Conservation (phyloP, 2,888 invertebrate species). For the Cerceris ruficornis region DNA sequence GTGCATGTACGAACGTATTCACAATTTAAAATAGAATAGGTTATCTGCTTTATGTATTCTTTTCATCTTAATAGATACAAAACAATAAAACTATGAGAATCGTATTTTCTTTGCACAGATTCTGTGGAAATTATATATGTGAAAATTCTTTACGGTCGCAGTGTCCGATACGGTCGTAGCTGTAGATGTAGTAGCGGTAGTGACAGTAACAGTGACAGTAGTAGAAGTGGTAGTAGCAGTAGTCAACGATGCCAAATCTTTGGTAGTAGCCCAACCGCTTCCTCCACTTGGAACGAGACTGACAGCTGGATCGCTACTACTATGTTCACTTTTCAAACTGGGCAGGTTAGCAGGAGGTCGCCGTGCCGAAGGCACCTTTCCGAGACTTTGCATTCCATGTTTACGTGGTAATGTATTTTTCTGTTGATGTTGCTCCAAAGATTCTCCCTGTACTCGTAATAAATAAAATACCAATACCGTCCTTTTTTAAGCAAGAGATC, state of each 20-base stretch:
- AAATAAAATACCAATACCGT: slow-evolving; percentile 31
- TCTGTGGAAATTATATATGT: background rate
- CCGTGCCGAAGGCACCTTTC: slow-evolving; percentile 98
- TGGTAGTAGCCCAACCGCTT: slow-evolving; percentile 89
- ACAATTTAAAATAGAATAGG: background rate
- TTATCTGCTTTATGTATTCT: background rate
- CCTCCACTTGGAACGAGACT: slow-evolving; percentile 91
- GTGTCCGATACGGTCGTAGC: slow-evolving; percentile 74
- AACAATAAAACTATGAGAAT: too few species aligned
- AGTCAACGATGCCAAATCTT: slow-evolving; percentile 82
- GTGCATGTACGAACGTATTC: background rate
- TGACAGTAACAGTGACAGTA: too few species aligned
- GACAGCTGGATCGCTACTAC: slow-evolving; percentile 89
- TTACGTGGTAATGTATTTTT: slow-evolving; percentile 96
- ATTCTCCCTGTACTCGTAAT: slow-evolving; percentile 87
- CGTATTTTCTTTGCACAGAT: too few species aligned
- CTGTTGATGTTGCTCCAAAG: slow-evolving; percentile 93
- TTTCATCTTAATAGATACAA: too few species aligned
- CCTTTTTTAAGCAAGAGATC: slow-evolving; percentile 2
- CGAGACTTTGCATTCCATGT: slow-evolving; percentile 99
- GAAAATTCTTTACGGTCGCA: slow-evolving; percentile 69
- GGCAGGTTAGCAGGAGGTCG: slow-evolving; percentile 99
- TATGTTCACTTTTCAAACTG: slow-evolving; percentile 98
- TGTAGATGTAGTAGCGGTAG: slow-evolving; percentile 73
- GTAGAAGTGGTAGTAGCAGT: slow-evolving; percentile 73